These are phyloP conservation scores for Laupala kohalensis DNA, from an alignment of 1,140 invertebrate species.

Conservation along the genomic window DNA sequence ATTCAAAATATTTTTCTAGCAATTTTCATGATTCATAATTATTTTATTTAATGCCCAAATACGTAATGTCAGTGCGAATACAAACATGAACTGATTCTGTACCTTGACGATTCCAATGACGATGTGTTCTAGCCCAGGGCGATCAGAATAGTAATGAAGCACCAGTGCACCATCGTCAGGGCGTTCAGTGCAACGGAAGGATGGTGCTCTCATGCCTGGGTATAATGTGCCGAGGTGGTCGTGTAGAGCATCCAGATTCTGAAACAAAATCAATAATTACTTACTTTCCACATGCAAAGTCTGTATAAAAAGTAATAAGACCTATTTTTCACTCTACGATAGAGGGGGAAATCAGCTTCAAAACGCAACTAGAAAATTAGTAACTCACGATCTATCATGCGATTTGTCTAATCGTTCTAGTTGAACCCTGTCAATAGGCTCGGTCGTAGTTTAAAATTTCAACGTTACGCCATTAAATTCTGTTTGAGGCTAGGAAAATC, in stretches of 20 bases:
- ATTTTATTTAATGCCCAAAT: background rate
- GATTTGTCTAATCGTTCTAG: too few species aligned
- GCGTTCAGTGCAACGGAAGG: conserved; percentile 77
- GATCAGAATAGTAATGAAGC: conserved; percentile 85
- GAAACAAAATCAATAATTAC: too few species aligned
- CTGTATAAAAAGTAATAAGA: too few species aligned
- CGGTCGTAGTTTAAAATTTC: too few species aligned
- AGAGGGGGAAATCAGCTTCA: too few species aligned
- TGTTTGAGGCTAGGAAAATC: too few species aligned
- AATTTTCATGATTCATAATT: background rate
- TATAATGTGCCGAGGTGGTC: conserved; percentile 85
- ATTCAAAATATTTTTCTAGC: background rate
- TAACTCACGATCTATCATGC: too few species aligned
- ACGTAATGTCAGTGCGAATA: background rate
- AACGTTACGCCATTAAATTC: too few species aligned
- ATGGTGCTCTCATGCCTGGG: conserved; percentile 84
- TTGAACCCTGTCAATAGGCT: too few species aligned
- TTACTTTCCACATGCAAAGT: too few species aligned
- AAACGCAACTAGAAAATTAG: too few species aligned
- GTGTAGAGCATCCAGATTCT: conserved; percentile 88
- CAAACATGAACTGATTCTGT: background rate
- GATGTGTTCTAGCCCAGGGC: conserved; percentile 82
- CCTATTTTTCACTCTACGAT: too few species aligned
- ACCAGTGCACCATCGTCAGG: conserved; percentile 71
- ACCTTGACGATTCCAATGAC: conserved; percentile 92